Conservation (phyloP, 1,140 invertebrate genomes). For the Drosophila mojavensis region DNA sequence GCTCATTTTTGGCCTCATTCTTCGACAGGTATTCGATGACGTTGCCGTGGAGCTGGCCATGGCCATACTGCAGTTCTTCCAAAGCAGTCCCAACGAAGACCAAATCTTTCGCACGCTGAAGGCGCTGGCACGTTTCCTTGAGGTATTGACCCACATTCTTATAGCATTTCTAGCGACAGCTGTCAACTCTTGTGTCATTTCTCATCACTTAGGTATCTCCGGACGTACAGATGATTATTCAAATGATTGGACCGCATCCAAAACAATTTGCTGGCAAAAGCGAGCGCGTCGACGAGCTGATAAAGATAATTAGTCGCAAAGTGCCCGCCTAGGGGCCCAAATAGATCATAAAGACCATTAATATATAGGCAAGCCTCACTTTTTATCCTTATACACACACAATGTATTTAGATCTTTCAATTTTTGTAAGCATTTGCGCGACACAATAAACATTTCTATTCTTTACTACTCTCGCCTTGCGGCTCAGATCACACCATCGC, state of each 20-base stretch:
- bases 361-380: conserved; percentile 42
- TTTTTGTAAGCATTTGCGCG: conserved; percentile 78
- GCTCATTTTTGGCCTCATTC: background rate
- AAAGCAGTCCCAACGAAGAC: conserved; percentile 91
- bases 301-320: conserved; percentile 89
- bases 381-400: conserved; percentile 32
- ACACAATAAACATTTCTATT: conserved; percentile 76
- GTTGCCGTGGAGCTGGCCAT: conserved; percentile 95
- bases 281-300: conserved; percentile 91
- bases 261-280: conserved; percentile 92
- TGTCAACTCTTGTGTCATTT: conserved; percentile 53
- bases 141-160: conserved; percentile 85
- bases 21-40: conserved; percentile 94
- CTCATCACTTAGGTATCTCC: conserved; percentile 84
- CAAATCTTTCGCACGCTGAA: conserved; percentile 91
- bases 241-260: conserved; percentile 96
- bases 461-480: conserved; percentile 53
- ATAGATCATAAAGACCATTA: conserved; percentile 33
- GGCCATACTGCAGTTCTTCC: conserved; percentile 95
- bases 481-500: conserved; percentile 60
- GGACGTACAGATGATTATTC: conserved; percentile 94
- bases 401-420: conserved; percentile 64
- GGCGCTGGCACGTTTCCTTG: conserved; percentile 91
- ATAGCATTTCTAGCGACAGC: conserved; percentile 42
- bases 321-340: conserved; percentile 83